These are phyloP conservation scores for Drymonia ruficornis DNA, from an alignment of 2,888 invertebrate species.

Conservation along the genomic window DNA sequence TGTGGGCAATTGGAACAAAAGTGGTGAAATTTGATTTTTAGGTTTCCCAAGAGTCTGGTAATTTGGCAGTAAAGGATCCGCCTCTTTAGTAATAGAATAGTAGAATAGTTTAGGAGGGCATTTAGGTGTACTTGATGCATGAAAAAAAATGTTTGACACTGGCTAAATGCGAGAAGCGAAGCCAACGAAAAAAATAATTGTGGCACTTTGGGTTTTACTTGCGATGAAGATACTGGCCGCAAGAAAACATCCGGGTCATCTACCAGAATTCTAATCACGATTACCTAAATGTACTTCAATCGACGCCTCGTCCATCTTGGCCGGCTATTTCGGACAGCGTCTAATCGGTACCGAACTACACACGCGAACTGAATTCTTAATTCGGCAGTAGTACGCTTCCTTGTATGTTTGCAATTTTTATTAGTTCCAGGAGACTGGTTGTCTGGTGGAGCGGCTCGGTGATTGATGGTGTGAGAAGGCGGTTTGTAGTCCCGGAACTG, in stretches of 20 bases:
- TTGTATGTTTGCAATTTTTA: constrained; percentile 63
- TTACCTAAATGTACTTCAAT: constrained; percentile 59
- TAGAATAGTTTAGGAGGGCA: too few species aligned
- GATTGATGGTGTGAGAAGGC: constrained; percentile 37
- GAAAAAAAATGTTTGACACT: too few species aligned
- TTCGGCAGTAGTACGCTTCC: constrained; percentile 39
- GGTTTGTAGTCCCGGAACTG: not conserved
- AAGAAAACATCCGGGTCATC: constrained; percentile 59
- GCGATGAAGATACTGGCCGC: too few species aligned
- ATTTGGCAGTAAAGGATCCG: too few species aligned
- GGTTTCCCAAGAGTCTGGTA: too few species aligned
- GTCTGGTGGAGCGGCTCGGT: constrained; percentile 50
- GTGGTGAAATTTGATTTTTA: too few species aligned
- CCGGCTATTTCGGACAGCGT: constrained; percentile 58
- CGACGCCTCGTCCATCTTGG: constrained; percentile 72
- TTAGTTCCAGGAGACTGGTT: constrained; percentile 68
- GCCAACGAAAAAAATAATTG: not conserved
- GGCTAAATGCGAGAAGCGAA: too few species aligned
- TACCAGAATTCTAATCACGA: constrained; percentile 61
- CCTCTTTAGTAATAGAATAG: too few species aligned
- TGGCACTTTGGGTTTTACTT: too few species aligned
- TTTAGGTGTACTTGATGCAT: too few species aligned
- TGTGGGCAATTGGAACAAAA: too few species aligned
- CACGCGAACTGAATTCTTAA: constrained; percentile 57
- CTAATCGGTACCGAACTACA: constrained; percentile 62